Base-by-base conservation (phyloP, 1,140 invertebrate species). In the Mylabris phalerata region DNA sequence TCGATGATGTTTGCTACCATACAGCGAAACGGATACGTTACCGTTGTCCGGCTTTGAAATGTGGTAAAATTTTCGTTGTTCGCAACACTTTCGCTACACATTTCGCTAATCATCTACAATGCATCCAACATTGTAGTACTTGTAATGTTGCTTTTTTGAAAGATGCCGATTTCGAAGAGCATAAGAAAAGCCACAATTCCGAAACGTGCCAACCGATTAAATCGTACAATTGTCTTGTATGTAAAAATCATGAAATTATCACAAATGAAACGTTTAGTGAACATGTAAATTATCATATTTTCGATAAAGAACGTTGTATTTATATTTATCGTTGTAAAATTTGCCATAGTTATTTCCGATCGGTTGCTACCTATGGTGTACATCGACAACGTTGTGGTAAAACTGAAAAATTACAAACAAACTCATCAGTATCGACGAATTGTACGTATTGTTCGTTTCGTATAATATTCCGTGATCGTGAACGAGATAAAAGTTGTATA, bases 1-100 rank as follows among this genome's bases (percentile, higher is more conserved):
- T 77, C 59, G 77, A 79, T 62, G 73, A 77, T 55, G 73, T 75
- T 25, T 73, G 72, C 75, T 80, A 69, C 73, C 76, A 71, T 75
- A 72, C 74, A 75, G 73, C 71, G 62, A 78, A 73, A 73, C 71
- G 60, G 69, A 76, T 68, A 62, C 71, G 63, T 66, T 74, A 71
- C 39, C 71, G 71, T 54, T 81, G 79, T 63, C 67, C 70, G 6
- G 61, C 71, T 11, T 57, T 64, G 38, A 64, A 71, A 19, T 80
- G 78, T 67, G 59, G 64, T 4, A 63, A 73, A 58, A 67, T 78
- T 10, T 72, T 72, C 50, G 66, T 68, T 44, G 72, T 77, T 63
- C 69, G 71, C n/a, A 73, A 66, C 52, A 75, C 77, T 27, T 76
- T 67, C 55, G 68, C 64, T 26, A 51, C 71, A 0, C 79, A 80